Percentiles rank a stretch among this genome's conserved stretches.
These are phyloP conservation scores for Gavialis gangeticus DNA, from an alignment of 2,113 vertebrate species.

Conservation along the genomic window DNA sequence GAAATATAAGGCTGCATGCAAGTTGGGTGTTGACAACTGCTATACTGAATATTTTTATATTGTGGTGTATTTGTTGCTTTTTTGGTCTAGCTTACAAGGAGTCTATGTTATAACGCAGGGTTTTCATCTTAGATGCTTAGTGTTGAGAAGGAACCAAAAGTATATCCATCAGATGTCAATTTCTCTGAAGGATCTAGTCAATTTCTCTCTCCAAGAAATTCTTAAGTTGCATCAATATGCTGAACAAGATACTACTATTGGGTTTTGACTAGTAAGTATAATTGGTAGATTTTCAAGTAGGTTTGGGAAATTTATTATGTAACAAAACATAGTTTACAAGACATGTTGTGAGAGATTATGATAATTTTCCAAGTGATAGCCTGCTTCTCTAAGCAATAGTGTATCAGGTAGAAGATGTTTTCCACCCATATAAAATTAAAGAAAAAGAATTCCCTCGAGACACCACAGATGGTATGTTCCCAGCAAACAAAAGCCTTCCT, in stretches of 20 bases:
- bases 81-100: neutral
- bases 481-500: neutral
- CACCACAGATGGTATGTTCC: too few species aligned
- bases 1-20: neutral
- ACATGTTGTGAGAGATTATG: neutral
- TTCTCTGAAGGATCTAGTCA: neutral
- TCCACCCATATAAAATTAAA: neutral
- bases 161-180: fast-evolving
- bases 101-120: neutral
- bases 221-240: too few species aligned
- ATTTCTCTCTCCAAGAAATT: neutral
- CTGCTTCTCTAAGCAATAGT: neutral
- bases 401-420: neutral
- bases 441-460: neutral
- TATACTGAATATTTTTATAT: neutral
- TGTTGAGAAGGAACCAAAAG: neutral
- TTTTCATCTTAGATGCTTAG: neutral
- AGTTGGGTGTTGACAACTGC: too few species aligned
- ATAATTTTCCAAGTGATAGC: neutral
- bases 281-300: fast-evolving
- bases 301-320: neutral
- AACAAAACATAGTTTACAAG: neutral
- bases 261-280: neutral
- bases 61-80: neutral
- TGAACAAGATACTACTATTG: neutral